A percentile compares a stretch with the other conserved stretches of the same genome.
Evolutionary conservation across 2,113 vertebrate species (phyloP).

Genomic region (Microtus ochrogaster): DNA sequence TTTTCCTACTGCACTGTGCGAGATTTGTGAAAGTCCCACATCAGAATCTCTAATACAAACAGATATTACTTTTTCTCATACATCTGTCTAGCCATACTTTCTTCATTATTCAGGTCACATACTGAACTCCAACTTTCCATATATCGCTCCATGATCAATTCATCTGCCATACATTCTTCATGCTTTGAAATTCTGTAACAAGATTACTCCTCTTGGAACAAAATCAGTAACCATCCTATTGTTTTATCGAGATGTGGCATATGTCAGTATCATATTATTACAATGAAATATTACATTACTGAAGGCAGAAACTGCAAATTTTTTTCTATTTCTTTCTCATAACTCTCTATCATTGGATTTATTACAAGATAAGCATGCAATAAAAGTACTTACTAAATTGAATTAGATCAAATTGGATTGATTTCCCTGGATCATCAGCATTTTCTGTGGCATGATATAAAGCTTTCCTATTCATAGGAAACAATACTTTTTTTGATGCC

Average conservation of each 20-base stretch:
- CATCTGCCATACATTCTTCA: constrained; percentile 51
- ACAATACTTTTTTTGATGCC: constrained; percentile 50
- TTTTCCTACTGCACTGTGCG: background rate
- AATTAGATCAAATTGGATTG: constrained; percentile 74
- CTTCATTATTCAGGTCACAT: constrained; percentile 64
- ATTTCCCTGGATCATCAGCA: constrained; percentile 49
- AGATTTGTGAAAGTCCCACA: constrained; percentile 27
- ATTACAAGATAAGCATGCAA: constrained; percentile 73
- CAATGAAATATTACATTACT: constrained; percentile 68
- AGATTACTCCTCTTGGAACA: constrained; percentile 64
- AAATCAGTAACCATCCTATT: constrained; percentile 63
- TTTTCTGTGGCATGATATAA: constrained; percentile 60
- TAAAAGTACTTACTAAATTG: constrained; percentile 75
- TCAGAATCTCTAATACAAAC: constrained; percentile 40
- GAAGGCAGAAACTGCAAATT: constrained; percentile 46
- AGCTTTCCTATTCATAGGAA: constrained; percentile 12
- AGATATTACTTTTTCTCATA: constrained; percentile 66
- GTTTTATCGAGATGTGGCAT: constrained; percentile 73
- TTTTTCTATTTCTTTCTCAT: constrained; percentile 48
- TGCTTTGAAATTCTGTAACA: constrained; percentile 61
- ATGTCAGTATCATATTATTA: constrained; percentile 73
- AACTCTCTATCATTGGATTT: constrained; percentile 65
- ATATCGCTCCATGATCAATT: constrained; percentile 58
- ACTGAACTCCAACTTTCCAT: constrained; percentile 53
- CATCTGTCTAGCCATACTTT: constrained; percentile 30